Conservation (phyloP, 2,113 vertebrate genomes). For the Bujurquina vittata region DNA sequence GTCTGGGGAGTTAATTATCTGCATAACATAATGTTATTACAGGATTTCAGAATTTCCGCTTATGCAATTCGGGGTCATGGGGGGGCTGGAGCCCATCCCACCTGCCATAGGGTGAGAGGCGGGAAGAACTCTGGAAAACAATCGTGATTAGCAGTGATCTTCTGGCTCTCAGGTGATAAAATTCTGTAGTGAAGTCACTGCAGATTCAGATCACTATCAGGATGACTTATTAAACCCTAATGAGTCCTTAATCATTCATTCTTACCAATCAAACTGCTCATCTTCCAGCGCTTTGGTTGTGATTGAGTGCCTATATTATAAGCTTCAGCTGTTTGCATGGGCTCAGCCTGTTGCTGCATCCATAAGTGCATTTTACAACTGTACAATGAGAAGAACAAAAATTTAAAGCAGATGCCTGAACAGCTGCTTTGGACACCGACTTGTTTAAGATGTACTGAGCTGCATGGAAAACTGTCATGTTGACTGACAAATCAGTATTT, state of each 20-base stretch:
- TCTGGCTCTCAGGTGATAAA: not conserved
- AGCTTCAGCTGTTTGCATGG: not conserved
- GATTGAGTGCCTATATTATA: not conserved
- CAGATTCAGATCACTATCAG: not conserved
- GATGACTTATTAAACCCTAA: not conserved
- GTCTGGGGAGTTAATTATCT: not conserved
- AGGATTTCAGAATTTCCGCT: not conserved
- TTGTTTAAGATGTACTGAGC: not conserved
- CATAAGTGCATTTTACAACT: too few species aligned
- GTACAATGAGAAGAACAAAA: too few species aligned
- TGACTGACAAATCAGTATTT: not conserved
- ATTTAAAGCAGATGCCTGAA: too few species aligned
- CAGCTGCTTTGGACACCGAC: not conserved
- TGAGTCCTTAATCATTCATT: not conserved
- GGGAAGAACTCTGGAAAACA: not conserved
- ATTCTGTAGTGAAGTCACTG: not conserved
- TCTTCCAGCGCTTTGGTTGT: not conserved
- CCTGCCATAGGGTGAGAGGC: too few species aligned
- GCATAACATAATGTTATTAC: not conserved
- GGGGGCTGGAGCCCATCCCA: too few species aligned
- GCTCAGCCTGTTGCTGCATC: not conserved
- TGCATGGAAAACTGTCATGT: not conserved
- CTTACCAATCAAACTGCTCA: not conserved
- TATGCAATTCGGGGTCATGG: too few species aligned
- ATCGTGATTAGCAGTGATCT: not conserved